Conservation (phyloP, 2,888 invertebrate genomes). For the Pinctada fucata region DNA sequence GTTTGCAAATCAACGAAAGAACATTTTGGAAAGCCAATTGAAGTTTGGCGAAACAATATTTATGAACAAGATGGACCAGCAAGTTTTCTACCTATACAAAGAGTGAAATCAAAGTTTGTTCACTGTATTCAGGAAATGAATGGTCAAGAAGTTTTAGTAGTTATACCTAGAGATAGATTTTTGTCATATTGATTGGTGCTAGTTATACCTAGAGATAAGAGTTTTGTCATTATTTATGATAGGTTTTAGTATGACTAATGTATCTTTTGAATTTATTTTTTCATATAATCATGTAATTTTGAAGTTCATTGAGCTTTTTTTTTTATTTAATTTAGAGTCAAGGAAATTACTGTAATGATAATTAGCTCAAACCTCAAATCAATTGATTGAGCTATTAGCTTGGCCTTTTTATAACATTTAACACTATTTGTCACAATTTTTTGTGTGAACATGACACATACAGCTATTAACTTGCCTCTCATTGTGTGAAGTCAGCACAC, state of each 20-base stretch:
- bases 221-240: neutral
- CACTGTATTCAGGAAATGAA: neutral
- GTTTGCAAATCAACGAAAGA: slow-evolving; percentile 1
- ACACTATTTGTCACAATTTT: neutral
- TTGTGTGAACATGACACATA: slow-evolving; percentile 6
- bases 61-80: slow-evolving; percentile 7
- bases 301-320: neutral
- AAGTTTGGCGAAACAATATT: neutral
- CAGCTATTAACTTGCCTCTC: neutral
- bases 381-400: no score
- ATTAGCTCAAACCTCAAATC: no score
- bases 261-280: no score
- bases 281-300: neutral
- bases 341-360: no score
- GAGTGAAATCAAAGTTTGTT: slow-evolving; percentile 7
- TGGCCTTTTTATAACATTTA: no score
- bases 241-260: no score
- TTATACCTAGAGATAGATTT: slow-evolving; percentile 12
- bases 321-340: neutral
- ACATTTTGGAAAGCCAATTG: slow-evolving; percentile 17
- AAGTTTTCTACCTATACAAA: slow-evolving; percentile 10
- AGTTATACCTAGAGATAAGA: no score
- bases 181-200: neutral
- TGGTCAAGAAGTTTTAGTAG: neutral
- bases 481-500: slow-evolving; percentile 5